Conservation (phyloP, 2,888 invertebrate species). For the Harmothoe impar region DNA sequence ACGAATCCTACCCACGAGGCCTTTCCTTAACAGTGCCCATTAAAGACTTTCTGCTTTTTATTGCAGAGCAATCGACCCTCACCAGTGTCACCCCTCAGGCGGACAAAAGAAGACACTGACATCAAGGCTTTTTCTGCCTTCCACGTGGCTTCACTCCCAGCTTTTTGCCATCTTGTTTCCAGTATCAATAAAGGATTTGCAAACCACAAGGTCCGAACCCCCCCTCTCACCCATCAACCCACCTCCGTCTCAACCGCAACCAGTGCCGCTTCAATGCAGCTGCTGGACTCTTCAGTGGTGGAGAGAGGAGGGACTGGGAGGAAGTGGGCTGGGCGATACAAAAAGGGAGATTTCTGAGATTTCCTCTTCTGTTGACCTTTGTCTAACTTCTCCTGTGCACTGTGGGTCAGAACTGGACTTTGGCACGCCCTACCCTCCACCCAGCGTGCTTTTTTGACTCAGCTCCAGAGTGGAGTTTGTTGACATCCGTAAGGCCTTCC, state of each 20-base stretch:
- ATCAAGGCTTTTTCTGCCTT: constrained; percentile 11
- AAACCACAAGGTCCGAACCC: background rate
- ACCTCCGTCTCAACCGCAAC: background rate
- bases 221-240: background rate
- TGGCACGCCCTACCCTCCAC: background rate
- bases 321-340: background rate
- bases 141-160: constrained; percentile 2
- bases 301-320: background rate
- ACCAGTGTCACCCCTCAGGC: background rate
- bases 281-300: background rate
- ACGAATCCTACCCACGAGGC: background rate
- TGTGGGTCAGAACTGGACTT: background rate
- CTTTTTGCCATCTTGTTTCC: constrained; percentile 39
- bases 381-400: background rate
- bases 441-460: background rate
- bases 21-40: background rate
- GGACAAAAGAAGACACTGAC: constrained; percentile 31
- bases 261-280: background rate
- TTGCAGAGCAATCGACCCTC: constrained; percentile 24
- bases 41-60: constrained; percentile 31
- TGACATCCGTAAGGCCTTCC: background rate
- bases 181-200: background rate
- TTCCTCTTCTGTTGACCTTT: constrained; percentile 17
- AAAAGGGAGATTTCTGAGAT: constrained; percentile 7
- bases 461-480: background rate